Base-by-base conservation (phyloP, 92 coral and sea anemone genomes). In the Bergia sp. region DNA sequence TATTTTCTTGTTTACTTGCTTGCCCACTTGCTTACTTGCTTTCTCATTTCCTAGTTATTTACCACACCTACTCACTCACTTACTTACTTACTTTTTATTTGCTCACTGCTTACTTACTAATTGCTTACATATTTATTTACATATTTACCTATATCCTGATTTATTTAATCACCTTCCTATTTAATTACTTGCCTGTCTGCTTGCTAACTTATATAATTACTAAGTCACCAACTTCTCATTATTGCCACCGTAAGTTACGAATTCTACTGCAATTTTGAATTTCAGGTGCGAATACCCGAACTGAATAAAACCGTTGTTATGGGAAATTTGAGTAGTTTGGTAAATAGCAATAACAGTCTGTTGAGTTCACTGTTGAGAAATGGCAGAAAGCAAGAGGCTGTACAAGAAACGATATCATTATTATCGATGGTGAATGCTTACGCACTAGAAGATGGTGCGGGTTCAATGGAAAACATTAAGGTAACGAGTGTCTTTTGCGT, bases 281-380 rank as follows among this genome's bases (percentile, higher is more conserved):
- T 29, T 13, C 55, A 82, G 86, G 76, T 82, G 29, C 86, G 86
- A 29, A n/a, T 82, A 0, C 53, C 86, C 2, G 86, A 82, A 8
- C 8, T 64, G 15, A 82, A 82, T 9, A 82, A 13, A 82, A 82
- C 76, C 4, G 86, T 29, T 36, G 16, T 82, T 41, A 40, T 82
- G 86, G 86, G 75, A 36, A 82, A 82, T 11, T 21, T 82, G 3
- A 66, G 37, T 39, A 40, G 40, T 5, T 11, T 43, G 3, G 37
- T 82, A 45, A 40, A 5, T 1, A 57, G 76, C 15, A 82, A 82
- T 39, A 66, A n/a, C 57, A 40, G 75, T 64, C 40, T 23, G 0
- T 36, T 75, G 20, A 40, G 76, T 8, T 82, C 37, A 82, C 86
- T 82, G 76, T 16, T 82, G 58, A 82, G 76, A 82, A 36, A 41